These are phyloP conservation scores for Leptonema lineaticorne DNA, from an alignment of 1,140 invertebrate genomes.

Conservation along the genomic window DNA sequence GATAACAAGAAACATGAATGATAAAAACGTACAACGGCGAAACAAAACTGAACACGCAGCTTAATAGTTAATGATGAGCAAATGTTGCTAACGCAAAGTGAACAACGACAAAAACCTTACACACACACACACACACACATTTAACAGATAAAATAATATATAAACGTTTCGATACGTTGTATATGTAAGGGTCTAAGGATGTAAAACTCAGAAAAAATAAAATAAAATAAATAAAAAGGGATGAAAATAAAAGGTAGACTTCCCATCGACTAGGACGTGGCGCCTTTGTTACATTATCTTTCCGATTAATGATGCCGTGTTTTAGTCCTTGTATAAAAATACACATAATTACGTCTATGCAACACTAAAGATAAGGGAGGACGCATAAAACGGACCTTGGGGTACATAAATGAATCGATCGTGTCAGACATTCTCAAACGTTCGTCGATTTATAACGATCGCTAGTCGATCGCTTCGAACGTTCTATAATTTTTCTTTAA, in stretches of 20 bases:
- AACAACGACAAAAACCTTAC: neutral
- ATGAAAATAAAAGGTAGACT: conserved; percentile 26
- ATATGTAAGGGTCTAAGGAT: no score
- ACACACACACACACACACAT: neutral
- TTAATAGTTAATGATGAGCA: conserved; percentile 38
- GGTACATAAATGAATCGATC: no score
- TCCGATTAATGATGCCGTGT: conserved; percentile 42
- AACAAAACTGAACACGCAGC: conserved; percentile 19
- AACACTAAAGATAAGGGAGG: conserved; percentile 40
- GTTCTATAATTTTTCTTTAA: no score
- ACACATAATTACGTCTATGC: conserved; percentile 41
- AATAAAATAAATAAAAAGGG: neutral
- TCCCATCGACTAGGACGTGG: conserved; percentile 21
- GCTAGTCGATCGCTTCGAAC: no score
- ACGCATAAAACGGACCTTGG: conserved; percentile 33
- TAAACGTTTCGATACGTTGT: neutral
- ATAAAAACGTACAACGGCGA: neutral
- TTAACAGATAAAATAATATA: neutral
- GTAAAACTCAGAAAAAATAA: neutral
- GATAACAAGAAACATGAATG: neutral
- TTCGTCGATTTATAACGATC: no score
- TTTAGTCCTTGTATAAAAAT: conserved; percentile 40
- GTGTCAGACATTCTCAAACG: no score
- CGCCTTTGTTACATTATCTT: conserved; percentile 40
- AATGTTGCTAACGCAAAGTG: conserved; percentile 26